Conservation (phyloP, 2,113 vertebrate species). For the Gorsachius goisagi region DNA sequence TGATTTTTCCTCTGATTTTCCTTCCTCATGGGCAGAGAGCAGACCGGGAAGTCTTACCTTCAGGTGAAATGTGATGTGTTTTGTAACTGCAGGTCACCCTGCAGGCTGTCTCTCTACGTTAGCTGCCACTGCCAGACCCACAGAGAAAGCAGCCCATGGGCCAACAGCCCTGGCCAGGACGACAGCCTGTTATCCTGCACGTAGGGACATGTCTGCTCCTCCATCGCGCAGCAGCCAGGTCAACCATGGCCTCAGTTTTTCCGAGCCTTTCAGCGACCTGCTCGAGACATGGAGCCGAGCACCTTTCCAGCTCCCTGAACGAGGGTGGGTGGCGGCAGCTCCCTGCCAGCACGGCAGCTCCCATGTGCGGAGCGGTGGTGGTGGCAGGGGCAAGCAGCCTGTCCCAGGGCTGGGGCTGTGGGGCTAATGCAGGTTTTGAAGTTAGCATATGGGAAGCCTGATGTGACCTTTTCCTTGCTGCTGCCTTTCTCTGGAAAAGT, state of each 20-base stretch:
- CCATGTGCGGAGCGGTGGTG: accelerated
- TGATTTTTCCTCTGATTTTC: background rate
- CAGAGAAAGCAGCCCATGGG: accelerated
- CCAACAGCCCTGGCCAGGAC: background rate
- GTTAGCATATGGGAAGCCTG: background rate
- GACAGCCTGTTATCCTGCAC: background rate
- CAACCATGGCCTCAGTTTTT: background rate
- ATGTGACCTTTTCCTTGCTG: background rate
- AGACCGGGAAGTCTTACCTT: background rate
- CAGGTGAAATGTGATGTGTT: background rate
- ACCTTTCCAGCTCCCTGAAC: background rate
- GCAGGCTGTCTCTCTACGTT: background rate
- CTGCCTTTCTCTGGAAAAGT: too few species aligned
- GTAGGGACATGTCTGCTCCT: background rate
- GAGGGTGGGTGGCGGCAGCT: accelerated
- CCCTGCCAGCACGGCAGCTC: accelerated
- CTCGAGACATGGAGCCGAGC: background rate
- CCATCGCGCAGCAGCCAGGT: background rate
- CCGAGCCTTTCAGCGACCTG: background rate
- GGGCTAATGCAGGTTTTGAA: background rate
- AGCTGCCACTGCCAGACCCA: background rate
- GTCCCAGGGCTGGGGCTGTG: accelerated
- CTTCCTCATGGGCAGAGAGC: background rate
- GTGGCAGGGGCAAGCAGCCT: background rate
- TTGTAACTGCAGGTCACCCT: background rate